A percentile compares a stretch with the other conserved stretches of the same genome.
Conservation (phyloP, 2,888 invertebrate genomes). For the Emmelina monodactyla region DNA sequence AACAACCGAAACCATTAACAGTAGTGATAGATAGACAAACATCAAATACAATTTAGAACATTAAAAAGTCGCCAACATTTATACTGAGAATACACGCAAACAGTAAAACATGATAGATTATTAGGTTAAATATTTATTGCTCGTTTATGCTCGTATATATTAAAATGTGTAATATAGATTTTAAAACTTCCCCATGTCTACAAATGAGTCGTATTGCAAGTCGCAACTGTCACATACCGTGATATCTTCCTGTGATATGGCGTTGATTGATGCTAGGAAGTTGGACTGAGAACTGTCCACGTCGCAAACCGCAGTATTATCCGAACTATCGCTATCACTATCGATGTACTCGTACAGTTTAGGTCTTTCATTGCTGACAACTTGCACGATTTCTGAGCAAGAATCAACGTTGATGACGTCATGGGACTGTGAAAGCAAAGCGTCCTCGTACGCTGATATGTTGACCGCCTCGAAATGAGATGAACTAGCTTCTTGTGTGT, state of each 20-base stretch:
- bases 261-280: constrained; percentile 20
- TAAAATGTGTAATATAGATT: constrained; percentile 18
- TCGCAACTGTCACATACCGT: constrained; percentile 42
- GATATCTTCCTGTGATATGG: constrained; percentile 28
- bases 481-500: constrained; percentile 47
- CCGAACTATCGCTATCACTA: constrained; percentile 46
- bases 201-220: constrained; percentile 58
- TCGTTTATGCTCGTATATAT: constrained; percentile 2
- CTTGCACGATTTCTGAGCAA: constrained; percentile 15
- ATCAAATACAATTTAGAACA: too few species aligned
- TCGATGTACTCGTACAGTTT: constrained; percentile 44
- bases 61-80: neutral
- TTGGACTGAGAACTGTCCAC: constrained; percentile 22
- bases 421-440: constrained; percentile 44
- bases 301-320: constrained; percentile 44
- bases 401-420: constrained; percentile 40
- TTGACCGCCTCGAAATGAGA: constrained; percentile 36
- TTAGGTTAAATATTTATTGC: neutral
- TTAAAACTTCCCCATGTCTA: constrained; percentile 62
- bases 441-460: constrained; percentile 36
- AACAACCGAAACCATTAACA: too few species aligned
- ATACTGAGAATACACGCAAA: neutral
- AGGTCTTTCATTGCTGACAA: constrained; percentile 14
- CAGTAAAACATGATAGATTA: neutral
- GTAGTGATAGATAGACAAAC: too few species aligned